Evolutionary conservation across 2,797 vertebrate species (phyloP).

Genomic region (Trematomus bernacchii): DNA sequence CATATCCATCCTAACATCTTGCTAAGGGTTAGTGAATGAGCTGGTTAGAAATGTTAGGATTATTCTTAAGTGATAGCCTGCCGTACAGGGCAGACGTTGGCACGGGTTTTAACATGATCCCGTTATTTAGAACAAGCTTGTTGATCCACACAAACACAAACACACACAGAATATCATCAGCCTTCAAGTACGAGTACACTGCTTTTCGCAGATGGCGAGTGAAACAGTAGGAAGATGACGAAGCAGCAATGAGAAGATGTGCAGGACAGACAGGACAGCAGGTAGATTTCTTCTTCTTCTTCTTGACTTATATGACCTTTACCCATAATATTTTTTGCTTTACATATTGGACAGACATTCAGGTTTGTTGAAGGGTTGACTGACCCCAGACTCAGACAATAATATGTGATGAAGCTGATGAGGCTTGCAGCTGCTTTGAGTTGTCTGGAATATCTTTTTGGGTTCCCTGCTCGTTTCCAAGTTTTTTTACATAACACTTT

Average conservation of each 20-base stretch:
- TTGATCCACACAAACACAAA: slow-evolving; percentile 2
- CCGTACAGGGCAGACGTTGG: slow-evolving; percentile 24
- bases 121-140: slow-evolving; percentile 10
- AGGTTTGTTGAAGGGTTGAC: slow-evolving; percentile 3
- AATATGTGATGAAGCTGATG: slow-evolving; percentile 28
- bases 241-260: slow-evolving; percentile 8
- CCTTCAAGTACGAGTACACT: slow-evolving; percentile 44
- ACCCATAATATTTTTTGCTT: background rate
- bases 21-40: slow-evolving; percentile 37
- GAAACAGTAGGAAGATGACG: slow-evolving; percentile 13
- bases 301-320: background rate
- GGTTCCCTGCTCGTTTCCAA: slow-evolving; percentile 48
- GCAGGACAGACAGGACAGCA: background rate
- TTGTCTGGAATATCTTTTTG: slow-evolving; percentile 48
- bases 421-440: slow-evolving; percentile 40
- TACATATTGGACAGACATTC: too few species aligned
- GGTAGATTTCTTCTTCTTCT: slow-evolving; percentile 10
- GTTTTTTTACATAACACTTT: slow-evolving; percentile 49
- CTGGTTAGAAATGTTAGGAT: slow-evolving; percentile 32
- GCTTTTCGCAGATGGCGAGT: slow-evolving; percentile 29
- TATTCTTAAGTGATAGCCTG: slow-evolving; percentile 20
- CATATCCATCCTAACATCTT: slow-evolving; percentile 47
- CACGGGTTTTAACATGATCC: slow-evolving; percentile 30
- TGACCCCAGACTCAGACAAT: slow-evolving; percentile 4
- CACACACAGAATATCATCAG: slow-evolving; percentile 47